Evolutionary conservation across 37 sponge, comb jelly and placozoan genomes (phyloP), one percentile per base, ranked within the genome.

Genomic region (Crambe crambe): DNA sequence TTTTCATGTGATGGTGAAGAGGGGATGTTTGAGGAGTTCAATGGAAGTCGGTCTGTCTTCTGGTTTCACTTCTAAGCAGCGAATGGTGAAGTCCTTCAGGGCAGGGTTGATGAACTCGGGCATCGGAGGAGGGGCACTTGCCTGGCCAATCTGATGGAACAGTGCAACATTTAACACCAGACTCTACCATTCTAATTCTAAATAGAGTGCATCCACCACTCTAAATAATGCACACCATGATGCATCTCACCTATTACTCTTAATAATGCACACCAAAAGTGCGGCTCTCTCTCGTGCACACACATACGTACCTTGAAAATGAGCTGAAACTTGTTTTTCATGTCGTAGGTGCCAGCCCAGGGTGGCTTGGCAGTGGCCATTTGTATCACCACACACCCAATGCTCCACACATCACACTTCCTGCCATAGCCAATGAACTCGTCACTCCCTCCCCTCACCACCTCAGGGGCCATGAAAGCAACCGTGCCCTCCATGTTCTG

Each of bases 381-480:
- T 66, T 94, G 89, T 17, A 95, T 88, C 47, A 91, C 76, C 40
- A 83, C 79, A 69, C 92, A 95, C 5, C 92, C 92, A 79, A 91
- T 73, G 65, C 89, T 91, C 95, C 95, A 95, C 42, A 95, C 86
- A 51, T 95, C 95, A 85, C 95, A 89, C 66, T 72, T 81, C 30
- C 95, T 63, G 30, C 95, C 92, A 42, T 95, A 95, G 22, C 89
- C 73, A 4, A 23, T 64, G 3, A 56, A 40, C 22, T 70, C 79
- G 10, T 73, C 76, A 0, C 8, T 37, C 4, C 79, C 79, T 36
- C 73, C 73, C 34, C 73, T n/a, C 3, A 77, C 81, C 2, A 80
- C 76, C 43, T 95, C 95, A 32, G 95, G 95, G 30, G 95, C 91
- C 95, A 95, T 95, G 87, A 95, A 95, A 51, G 92, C 86, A 2